Percentiles rank a stretch among this genome's conserved stretches.
These are phyloP conservation scores for Trileptium ribeirensis DNA, from an alignment of 2,888 invertebrate genomes.

Conservation along the genomic window DNA sequence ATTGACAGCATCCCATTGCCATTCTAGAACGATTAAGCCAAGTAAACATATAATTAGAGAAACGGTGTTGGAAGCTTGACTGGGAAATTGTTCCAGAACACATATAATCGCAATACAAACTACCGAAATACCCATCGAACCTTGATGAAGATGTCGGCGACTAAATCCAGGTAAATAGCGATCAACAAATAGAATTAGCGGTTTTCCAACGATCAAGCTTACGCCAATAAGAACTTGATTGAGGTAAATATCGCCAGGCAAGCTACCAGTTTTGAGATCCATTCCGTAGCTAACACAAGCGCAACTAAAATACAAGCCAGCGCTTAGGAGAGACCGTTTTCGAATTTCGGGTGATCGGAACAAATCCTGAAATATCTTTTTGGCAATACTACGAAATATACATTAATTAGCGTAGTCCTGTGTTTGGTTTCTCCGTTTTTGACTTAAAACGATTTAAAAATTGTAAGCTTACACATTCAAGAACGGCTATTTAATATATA, in stretches of 20 bases:
- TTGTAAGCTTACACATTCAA: too few relatives aligned
- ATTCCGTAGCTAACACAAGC: not conserved
- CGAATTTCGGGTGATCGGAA: not conserved
- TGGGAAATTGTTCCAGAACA: not conserved
- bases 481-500: too few relatives aligned
- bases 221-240: not conserved
- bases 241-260: not conserved
- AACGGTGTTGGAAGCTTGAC: not conserved
- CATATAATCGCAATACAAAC: not conserved
- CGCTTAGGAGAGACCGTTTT: not conserved
- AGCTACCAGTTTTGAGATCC: not conserved
- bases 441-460: too few relatives aligned
- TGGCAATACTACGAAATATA: too few relatives aligned
- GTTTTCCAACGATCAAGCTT: not conserved
- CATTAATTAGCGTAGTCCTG: too few relatives aligned
- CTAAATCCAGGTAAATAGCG: not conserved
- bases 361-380: not conserved
- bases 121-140: not conserved
- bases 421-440: too few relatives aligned
- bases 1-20: conserved; percentile 1
- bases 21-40: not conserved
- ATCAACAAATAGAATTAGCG: not conserved
- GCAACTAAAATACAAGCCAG: not conserved
- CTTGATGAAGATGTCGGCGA: not conserved
- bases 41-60: not conserved